Conservation (phyloP, 2,113 vertebrate species). For the Herpetotheres cachinnans region DNA sequence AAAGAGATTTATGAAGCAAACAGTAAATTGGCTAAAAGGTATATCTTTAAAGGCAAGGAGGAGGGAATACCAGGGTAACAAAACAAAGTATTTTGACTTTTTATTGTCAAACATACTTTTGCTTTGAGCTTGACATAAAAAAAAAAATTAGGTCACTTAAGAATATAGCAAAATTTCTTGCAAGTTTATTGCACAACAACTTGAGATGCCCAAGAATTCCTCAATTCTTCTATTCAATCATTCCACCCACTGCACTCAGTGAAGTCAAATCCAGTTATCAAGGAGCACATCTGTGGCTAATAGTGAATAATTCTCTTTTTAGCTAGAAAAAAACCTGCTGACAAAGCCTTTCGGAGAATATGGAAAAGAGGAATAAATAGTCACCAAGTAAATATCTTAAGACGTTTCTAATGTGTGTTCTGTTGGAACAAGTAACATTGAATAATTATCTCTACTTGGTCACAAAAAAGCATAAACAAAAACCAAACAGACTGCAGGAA, state of each 20-base stretch:
- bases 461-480: conserved; percentile 11
- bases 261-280: background rate
- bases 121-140: background rate
- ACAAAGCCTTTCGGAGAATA: background rate
- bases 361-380: background rate
- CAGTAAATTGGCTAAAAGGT: background rate
- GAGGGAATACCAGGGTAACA: background rate
- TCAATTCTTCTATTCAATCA: background rate
- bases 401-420: background rate
- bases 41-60: background rate
- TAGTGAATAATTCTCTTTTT: background rate
- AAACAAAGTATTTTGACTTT: background rate
- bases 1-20: background rate
- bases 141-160: background rate
- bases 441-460: background rate
- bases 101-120: conserved; percentile 3
- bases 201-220: background rate
- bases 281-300: background rate
- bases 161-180: background rate
- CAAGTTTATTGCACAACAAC: background rate
- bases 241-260: background rate
- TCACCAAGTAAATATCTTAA: background rate
- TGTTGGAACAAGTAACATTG: background rate
- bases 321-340: background rate
- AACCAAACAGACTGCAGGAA: conserved; percentile 1